Evolutionary conservation across 2,113 vertebrate species (phyloP).

Genomic region (Gasterosteus nipponicus): DNA sequence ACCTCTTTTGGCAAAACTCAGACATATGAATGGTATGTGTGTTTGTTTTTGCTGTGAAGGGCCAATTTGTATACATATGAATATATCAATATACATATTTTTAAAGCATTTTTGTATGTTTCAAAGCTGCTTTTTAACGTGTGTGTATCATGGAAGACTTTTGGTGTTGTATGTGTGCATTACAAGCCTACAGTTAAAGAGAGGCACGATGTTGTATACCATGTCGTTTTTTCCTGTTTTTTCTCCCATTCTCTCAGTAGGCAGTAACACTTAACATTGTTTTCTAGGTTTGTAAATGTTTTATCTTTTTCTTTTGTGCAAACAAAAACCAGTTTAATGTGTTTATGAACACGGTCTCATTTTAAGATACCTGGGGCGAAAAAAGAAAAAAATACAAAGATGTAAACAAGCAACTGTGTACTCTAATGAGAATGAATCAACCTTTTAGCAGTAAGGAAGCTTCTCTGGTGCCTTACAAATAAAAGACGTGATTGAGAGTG

Average conservation of each 20-base stretch:
- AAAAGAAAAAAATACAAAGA: conserved; percentile 56
- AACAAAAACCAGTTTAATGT: conserved; percentile 75
- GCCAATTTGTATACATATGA: conserved; percentile 84
- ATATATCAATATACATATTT: conserved; percentile 85
- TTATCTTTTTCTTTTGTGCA: conserved; percentile 68
- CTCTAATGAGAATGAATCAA: conserved; percentile 78
- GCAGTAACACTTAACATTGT: conserved; percentile 66
- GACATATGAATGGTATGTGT: conserved; percentile 71
- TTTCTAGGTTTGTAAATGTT: conserved; percentile 80
- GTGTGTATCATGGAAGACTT: conserved; percentile 76
- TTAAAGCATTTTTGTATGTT: conserved; percentile 86
- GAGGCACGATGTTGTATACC: conserved; percentile 74
- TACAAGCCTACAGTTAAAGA: conserved; percentile 68
- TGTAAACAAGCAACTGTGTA: conserved; percentile 77
- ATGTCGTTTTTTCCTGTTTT: conserved; percentile 45
- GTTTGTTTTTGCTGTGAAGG: conserved; percentile 78
- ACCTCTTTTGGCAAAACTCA: conserved; percentile 62
- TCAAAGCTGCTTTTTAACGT: conserved; percentile 83
- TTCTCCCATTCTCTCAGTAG: conserved; percentile 55
- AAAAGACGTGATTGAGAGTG: conserved; percentile 81
- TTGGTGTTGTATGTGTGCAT: conserved; percentile 74
- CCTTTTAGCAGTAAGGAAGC: conserved; percentile 86
- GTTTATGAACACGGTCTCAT: conserved; percentile 75
- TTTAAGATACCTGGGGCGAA: conserved; percentile 60
- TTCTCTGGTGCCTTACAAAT: conserved; percentile 88